Percentiles rank a stretch among this genome's conserved stretches.
These are phyloP conservation scores for Lagopus leucura DNA, from an alignment of 2,113 vertebrate species.

Conservation along the genomic window DNA sequence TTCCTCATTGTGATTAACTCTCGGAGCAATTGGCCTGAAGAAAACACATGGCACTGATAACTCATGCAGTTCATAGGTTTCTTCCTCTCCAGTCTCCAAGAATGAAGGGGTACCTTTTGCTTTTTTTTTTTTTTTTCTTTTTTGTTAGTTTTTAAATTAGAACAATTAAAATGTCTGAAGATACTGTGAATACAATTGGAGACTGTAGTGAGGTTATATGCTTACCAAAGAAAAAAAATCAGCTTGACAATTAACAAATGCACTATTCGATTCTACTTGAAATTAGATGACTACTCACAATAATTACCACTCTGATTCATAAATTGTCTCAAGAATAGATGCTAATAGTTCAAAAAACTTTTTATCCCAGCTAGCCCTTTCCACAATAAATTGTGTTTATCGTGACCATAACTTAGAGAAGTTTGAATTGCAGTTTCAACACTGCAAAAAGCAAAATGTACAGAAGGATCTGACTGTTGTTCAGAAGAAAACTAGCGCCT, in stretches of 20 bases:
- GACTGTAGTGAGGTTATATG: rapidly evolving
- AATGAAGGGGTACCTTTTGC: not conserved
- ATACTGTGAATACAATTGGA: rapidly evolving
- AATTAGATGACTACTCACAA: not conserved
- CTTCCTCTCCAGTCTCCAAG: not conserved
- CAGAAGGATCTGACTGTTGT: not conserved
- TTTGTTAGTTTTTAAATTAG: not conserved
- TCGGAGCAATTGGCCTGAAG: not conserved
- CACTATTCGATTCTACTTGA: not conserved
- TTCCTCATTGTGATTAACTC: not conserved
- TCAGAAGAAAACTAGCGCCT: not conserved
- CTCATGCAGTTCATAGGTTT: not conserved
- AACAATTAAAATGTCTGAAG: not conserved
- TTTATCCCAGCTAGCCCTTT: not conserved
- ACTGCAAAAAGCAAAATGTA: not conserved
- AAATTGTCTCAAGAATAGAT: not conserved
- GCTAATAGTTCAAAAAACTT: not conserved
- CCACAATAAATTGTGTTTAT: not conserved
- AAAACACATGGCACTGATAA: not conserved
- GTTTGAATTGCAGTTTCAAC: not conserved
- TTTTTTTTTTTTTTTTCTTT: no score
- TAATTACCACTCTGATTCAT: not conserved
- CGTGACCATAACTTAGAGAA: not conserved
- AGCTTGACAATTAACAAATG: not conserved
- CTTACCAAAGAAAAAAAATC: not conserved